Evolutionary conservation across 2,113 vertebrate species (phyloP).

Genomic region (Corythornis vintsioides): DNA sequence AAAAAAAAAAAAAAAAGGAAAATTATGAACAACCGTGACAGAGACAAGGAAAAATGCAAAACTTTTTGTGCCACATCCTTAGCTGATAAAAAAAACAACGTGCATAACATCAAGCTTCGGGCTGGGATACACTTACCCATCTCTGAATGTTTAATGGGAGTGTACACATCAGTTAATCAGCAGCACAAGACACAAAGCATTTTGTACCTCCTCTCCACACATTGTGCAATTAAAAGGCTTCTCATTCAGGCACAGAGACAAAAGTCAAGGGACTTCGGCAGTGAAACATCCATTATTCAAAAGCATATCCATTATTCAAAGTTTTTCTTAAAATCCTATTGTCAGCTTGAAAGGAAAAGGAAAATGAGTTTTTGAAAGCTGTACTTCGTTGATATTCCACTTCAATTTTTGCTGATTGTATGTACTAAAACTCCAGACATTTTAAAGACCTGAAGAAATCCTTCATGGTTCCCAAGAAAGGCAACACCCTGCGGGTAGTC

Average conservation of each 20-base stretch:
- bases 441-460: conserved; percentile 9
- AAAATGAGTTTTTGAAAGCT: conserved; percentile 61
- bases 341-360: conserved; percentile 58
- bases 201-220: conserved; percentile 45
- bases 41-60: conserved; percentile 6
- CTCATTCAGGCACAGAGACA: conserved; percentile 45
- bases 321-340: conserved; percentile 62
- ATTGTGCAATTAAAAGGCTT: conserved; percentile 62
- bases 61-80: not conserved
- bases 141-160: conserved; percentile 63
- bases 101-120: not conserved
- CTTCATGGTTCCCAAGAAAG: not conserved
- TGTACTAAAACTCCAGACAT: conserved; percentile 28
- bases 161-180: conserved; percentile 29
- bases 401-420: conserved; percentile 42
- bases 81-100: not conserved
- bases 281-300: conserved; percentile 68
- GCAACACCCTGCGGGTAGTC: not conserved
- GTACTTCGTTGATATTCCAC: conserved; percentile 24
- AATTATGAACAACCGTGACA: not conserved
- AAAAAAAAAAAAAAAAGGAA: not conserved
- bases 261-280: conserved; percentile 52
- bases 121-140: conserved; percentile 14
- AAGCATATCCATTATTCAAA: conserved; percentile 68
- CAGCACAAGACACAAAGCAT: conserved; percentile 20